phyloP scores from a whole-genome alignment of 2,113 vertebrate species.

The Arvicanthis niloticus region DNA sequence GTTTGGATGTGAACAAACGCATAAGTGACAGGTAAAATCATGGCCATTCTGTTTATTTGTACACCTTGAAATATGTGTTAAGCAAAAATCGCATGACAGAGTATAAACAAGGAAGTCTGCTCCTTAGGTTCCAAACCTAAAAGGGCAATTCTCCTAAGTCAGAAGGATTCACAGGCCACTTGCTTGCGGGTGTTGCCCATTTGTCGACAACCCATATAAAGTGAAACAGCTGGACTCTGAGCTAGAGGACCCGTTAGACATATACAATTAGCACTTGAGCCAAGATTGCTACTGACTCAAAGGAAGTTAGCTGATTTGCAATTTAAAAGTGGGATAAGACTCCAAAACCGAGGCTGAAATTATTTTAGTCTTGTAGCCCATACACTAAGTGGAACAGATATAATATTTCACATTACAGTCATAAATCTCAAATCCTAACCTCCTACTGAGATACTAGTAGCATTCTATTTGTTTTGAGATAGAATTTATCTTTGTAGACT shows the following conservation, averaged over 20 bases:
- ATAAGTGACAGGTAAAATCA: background rate
- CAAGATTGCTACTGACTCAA: background rate
- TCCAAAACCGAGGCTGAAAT: background rate
- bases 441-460: background rate
- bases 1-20: background rate
- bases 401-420: background rate
- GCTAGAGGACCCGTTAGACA: background rate
- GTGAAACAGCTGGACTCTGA: background rate
- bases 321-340: slow-evolving; percentile 10
- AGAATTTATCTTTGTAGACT: background rate
- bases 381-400: background rate
- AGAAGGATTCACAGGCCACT: slow-evolving; percentile 32
- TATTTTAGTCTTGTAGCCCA: background rate
- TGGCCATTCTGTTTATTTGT: background rate
- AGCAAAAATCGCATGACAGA: background rate
- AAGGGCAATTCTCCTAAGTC: background rate
- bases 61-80: slow-evolving; percentile 7
- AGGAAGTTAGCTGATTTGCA: background rate
- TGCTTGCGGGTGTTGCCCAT: background rate
- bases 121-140: background rate
- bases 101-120: slow-evolving; percentile 10
- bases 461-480: background rate
- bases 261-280: background rate
- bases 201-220: background rate
- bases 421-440: slow-evolving; percentile 26